phyloP scores from a whole-genome alignment of 2,888 invertebrate species.

The Hipparchia sbordonii region DNA sequence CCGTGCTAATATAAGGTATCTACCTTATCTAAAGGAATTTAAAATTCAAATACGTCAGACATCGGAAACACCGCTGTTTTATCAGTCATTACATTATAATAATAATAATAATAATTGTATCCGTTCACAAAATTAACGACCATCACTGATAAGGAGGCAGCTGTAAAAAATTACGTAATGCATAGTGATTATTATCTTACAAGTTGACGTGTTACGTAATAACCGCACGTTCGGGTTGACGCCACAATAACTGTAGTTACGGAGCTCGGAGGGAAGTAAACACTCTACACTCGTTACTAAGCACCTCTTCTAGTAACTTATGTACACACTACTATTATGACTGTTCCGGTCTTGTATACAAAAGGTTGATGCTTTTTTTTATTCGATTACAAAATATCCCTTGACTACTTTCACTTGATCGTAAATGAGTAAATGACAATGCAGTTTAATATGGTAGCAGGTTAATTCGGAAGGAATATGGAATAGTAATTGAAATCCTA shows the following conservation, averaged over 20 bases:
- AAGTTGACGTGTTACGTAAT: slow-evolving; percentile 52
- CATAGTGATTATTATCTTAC: slow-evolving; percentile 52
- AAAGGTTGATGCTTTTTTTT: no score
- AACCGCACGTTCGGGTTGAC: slow-evolving; percentile 39
- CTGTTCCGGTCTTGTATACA: background rate
- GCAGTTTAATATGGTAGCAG: no score
- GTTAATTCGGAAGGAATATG: no score
- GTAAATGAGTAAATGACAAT: no score
- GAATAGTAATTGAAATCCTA: no score
- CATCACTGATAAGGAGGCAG: slow-evolving; percentile 25
- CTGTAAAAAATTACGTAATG: slow-evolving; percentile 47
- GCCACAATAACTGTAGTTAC: slow-evolving; percentile 35
- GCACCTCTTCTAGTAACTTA: slow-evolving; percentile 5
- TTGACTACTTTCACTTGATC: no score
- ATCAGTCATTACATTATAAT: slow-evolving; percentile 8
- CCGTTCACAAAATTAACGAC: slow-evolving; percentile 22
- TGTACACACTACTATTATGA: background rate
- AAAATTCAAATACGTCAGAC: background rate
- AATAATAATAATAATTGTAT: slow-evolving; percentile 13
- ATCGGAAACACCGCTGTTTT: background rate
- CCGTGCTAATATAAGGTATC: background rate
- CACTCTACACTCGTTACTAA: slow-evolving; percentile 23
- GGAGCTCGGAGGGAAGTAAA: slow-evolving; percentile 25
- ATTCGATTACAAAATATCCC: no score
- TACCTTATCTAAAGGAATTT: background rate